phyloP scores from a whole-genome alignment of 2,797 vertebrate species.

The Spinibarbus caldwelli region DNA sequence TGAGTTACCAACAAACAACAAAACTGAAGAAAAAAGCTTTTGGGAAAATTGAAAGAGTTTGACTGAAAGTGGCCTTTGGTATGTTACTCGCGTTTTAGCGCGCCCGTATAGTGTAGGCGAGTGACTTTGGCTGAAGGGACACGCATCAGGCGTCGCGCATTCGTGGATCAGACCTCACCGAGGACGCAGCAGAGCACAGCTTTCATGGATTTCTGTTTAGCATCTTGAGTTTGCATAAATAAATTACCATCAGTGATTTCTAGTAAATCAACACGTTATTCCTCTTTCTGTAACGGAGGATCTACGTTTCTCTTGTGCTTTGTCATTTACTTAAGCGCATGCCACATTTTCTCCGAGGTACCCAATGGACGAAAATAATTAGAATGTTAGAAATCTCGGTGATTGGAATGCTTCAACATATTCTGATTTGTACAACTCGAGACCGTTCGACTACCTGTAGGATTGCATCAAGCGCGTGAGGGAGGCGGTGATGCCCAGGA shows the following conservation, averaged over 20 bases:
- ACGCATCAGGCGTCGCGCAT: conserved; percentile 25
- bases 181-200: conserved; percentile 9
- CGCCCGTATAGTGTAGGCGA: conserved; percentile 7
- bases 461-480: conserved; percentile 50
- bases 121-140: conserved; percentile 46
- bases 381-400: not conserved
- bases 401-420: conserved; percentile 11
- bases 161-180: conserved; percentile 19
- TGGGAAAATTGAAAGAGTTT: not conserved
- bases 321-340: conserved; percentile 12
- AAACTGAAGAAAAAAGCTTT: not conserved
- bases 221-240: not conserved
- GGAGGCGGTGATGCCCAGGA: conserved; percentile 31
- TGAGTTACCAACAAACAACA: not conserved
- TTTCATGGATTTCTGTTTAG: conserved; percentile 7
- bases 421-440: conserved; percentile 30
- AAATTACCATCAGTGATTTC: not conserved
- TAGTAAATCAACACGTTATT: not conserved
- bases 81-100: not conserved
- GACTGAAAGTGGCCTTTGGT: not conserved
- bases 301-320: not conserved
- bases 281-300: not conserved
- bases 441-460: conserved; percentile 59
- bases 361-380: conserved; percentile 12
- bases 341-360: not conserved